phyloP scores from a whole-genome alignment of 2,113 vertebrate genomes.

The Ardeotis arabs region DNA sequence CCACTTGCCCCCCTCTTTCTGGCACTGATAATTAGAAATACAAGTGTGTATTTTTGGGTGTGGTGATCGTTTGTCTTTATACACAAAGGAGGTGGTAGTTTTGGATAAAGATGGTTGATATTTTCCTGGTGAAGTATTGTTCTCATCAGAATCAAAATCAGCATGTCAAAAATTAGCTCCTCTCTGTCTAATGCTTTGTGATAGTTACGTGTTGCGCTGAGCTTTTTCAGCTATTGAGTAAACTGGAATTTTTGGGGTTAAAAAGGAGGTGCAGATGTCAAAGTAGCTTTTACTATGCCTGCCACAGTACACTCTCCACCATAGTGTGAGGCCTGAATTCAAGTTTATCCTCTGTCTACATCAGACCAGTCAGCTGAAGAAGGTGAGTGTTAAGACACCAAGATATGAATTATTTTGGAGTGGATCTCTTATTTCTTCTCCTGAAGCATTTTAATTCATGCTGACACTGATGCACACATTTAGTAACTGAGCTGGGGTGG shows the following conservation, averaged over 20 bases:
- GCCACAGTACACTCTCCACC: too few relatives aligned
- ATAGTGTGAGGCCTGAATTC: not conserved
- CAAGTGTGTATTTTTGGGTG: not conserved
- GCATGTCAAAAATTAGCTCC: not conserved
- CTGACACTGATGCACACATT: not conserved
- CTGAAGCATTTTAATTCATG: not conserved
- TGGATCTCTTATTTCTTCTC: not conserved
- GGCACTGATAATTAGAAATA: not conserved
- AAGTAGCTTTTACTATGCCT: not conserved
- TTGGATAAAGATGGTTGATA: not conserved
- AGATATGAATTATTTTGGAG: not conserved
- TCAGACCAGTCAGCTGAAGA: not conserved
- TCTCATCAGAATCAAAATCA: not conserved
- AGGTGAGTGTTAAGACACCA: not conserved
- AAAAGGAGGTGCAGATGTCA: not conserved
- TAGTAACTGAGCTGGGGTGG: not conserved
- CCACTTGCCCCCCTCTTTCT: not conserved
- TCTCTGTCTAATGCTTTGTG: not conserved
- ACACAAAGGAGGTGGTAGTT: not conserved
- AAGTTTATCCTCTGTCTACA: not conserved
- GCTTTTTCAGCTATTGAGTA: not conserved
- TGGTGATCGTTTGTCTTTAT: not conserved
- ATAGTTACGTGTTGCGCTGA: not conserved
- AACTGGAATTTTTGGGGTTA: not conserved
- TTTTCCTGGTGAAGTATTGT: not conserved